These are phyloP conservation scores for Erebia epiphron DNA, from an alignment of 2,888 invertebrate genomes.

Conservation along the genomic window DNA sequence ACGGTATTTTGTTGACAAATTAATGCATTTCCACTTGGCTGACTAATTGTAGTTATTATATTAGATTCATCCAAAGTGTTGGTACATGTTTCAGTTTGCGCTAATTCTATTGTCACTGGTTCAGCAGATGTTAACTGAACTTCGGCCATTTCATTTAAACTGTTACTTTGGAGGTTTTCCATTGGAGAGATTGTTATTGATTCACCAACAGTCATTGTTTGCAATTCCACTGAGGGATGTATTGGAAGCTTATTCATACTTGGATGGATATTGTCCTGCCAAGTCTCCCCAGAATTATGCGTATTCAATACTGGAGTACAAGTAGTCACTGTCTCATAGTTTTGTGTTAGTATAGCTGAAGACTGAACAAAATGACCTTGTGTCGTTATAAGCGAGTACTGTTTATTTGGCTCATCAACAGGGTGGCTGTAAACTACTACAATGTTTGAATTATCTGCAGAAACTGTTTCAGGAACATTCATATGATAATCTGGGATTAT, in stretches of 20 bases:
- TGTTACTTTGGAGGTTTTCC: conserved; percentile 29
- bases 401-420: conserved; percentile 80
- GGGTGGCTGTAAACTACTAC: conserved; percentile 86
- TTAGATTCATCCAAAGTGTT: conserved; percentile 25
- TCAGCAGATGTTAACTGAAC: conserved; percentile 32
- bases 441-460: conserved; percentile 83
- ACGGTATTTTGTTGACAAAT: conserved; percentile 21
- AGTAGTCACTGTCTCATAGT: conserved; percentile 70
- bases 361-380: conserved; percentile 70
- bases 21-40: conserved; percentile 12
- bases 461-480: conserved; percentile 76
- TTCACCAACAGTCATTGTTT: conserved; percentile 35
- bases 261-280: conserved; percentile 57
- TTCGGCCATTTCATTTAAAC: conserved; percentile 35
- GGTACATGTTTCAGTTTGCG: conserved; percentile 21
- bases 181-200: conserved; percentile 34
- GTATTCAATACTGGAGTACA: conserved; percentile 75
- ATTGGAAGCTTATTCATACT: conserved; percentile 42
- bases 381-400: conserved; percentile 75
- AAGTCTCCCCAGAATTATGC: conserved; percentile 62
- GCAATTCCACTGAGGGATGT: conserved; percentile 34
- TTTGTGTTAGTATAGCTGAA: conserved; percentile 70
- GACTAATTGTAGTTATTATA: conserved; percentile 22
- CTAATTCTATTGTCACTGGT: conserved; percentile 24
- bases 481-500: conserved; percentile 83